Base-by-base conservation (phyloP, 2,888 invertebrate genomes). In the Rhorus exstirpatorius region DNA sequence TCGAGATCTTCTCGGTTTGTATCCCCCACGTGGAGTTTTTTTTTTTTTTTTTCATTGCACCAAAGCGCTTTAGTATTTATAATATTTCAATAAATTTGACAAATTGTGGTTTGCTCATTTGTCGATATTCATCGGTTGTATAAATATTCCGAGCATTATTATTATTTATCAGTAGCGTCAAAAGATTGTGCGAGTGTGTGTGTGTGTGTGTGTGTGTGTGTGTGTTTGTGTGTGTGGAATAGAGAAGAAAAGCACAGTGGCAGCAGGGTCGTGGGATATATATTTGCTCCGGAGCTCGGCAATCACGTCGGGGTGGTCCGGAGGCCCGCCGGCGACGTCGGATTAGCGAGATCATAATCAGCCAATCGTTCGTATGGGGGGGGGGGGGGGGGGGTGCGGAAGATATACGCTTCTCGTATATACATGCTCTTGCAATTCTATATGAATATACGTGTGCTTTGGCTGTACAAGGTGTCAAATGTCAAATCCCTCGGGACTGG, bases 271-370 rank as follows among this genome's bases (percentile, higher is more conserved):
- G 79, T 76, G 77, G 85, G 86, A 79, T 81, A 71, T 67, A 79
- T 91, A 88, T 91, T 91, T 91, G 89, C 88, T 87, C 86, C 87
- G 84, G 88, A 91, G 90, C 89, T 91, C 83, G 88, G 86, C 90
- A 91, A 90, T 89, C 89, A 89, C 88, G 89, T 84, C 89, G 75
- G 87, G 90, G 88, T 90, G 88, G 90, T 87, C 87, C 86, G 14
- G 83, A 46, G 76, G 76, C 79, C 87, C 79, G 81, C 55, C 86
- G 75, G 82, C 87, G 84, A 81, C 82, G 83, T 70, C 38, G 88
- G 89, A 90, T 90, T 93, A 92, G 90, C 88, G 86, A 91, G 92
- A 92, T 92, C 91, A 91, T 92, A 92, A 92, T 93, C 92, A 92
- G 89, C 89, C 92, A 90, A 93, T 93, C 90, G 89, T 85, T 87